These are phyloP conservation scores for Marasmarcha lunaedactyla DNA, from an alignment of 2,888 invertebrate genomes.

Conservation along the genomic window DNA sequence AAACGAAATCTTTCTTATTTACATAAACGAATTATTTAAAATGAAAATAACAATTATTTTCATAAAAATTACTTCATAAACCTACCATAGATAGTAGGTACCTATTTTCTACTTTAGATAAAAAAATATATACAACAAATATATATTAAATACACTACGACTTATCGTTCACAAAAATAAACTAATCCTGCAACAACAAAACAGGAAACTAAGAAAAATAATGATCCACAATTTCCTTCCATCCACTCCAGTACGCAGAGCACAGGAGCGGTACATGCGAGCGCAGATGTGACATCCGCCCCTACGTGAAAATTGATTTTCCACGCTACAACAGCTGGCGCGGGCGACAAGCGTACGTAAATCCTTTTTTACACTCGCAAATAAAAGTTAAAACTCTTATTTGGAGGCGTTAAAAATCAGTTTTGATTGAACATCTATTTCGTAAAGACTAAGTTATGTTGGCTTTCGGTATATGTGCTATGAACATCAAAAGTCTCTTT, in stretches of 20 bases:
- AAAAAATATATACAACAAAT: too few species aligned
- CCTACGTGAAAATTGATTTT: conserved; percentile 69
- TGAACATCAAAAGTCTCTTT: conserved; percentile 67
- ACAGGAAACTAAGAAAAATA: too few species aligned
- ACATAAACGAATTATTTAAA: too few species aligned
- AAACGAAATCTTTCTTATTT: too few species aligned
- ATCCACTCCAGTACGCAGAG: not conserved
- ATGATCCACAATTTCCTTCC: not conserved
- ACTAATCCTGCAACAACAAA: too few species aligned
- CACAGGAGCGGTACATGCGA: conserved; percentile 34
- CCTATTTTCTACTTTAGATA: not conserved
- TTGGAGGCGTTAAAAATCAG: not conserved
- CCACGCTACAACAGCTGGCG: conserved; percentile 68
- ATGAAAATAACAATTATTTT: too few species aligned
- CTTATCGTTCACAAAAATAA: too few species aligned
- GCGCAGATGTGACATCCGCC: conserved; percentile 67
- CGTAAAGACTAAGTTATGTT: not conserved
- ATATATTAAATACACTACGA: too few species aligned
- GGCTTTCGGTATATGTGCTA: conserved; percentile 43
- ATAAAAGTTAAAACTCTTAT: conserved; percentile 19
- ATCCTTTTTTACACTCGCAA: conserved; percentile 15
- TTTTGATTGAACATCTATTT: not conserved
- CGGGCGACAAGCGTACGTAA: conserved; percentile 49
- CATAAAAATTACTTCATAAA: too few species aligned
- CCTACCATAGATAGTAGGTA: too few species aligned